phyloP scores from a whole-genome alignment of 2,113 vertebrate genomes.

The Hippocampus zosterae region DNA sequence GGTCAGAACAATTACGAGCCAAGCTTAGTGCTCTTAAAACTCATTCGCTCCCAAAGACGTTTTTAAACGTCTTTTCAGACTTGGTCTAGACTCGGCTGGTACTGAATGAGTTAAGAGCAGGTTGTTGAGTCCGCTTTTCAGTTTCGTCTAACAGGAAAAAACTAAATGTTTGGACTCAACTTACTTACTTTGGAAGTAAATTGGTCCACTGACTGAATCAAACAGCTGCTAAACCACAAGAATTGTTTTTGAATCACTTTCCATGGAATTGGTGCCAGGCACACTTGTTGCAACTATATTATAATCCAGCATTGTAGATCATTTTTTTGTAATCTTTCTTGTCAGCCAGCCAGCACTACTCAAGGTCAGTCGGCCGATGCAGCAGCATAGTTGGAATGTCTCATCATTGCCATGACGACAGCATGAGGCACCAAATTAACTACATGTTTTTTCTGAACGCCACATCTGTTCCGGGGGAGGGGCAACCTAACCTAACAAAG shows the following conservation, averaged over 20 bases:
- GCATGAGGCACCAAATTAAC: background rate
- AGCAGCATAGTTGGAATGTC: slow-evolving; percentile 14
- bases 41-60: too few species aligned
- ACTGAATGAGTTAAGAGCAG: too few species aligned
- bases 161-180: background rate
- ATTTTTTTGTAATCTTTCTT: background rate
- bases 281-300: background rate
- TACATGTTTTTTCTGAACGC: slow-evolving; percentile 7
- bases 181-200: background rate
- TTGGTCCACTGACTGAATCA: background rate
- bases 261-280: background rate
- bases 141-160: background rate
- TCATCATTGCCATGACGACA: slow-evolving; percentile 9
- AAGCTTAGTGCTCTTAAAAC: too few species aligned
- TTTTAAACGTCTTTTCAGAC: too few species aligned
- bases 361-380: slow-evolving; percentile 17
- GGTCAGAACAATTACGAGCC: background rate
- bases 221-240: background rate
- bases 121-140: background rate
- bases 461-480: background rate
- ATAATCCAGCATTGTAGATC: too few species aligned
- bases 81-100: too few species aligned
- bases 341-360: background rate
- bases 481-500: background rate
- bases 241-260: background rate